Evolutionary conservation across 1,140 invertebrate genomes (phyloP).

Genomic region (Ceratosolen fusciceps): DNA sequence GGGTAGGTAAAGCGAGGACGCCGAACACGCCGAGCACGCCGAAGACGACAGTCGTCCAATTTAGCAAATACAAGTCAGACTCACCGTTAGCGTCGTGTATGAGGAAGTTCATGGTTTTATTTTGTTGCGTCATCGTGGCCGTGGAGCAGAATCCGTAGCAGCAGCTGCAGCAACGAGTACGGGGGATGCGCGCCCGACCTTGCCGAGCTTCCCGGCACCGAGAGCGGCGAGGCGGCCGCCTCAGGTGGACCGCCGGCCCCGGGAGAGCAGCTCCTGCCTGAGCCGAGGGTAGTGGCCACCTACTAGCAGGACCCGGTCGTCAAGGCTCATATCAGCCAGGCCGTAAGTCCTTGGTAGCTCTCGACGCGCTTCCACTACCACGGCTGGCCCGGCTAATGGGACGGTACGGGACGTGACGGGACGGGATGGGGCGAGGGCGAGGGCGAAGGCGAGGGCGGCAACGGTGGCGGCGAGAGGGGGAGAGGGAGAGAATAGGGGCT

Average conservation of each 20-base stretch:
- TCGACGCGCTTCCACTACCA: background rate
- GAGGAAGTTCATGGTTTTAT: constrained; percentile 76
- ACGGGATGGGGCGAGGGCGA: no score
- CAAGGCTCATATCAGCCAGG: constrained; percentile 18
- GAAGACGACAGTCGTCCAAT: background rate
- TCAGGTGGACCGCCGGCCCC: background rate
- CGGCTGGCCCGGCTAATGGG: background rate
- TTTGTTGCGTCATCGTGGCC: constrained; percentile 74
- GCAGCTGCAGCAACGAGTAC: constrained; percentile 57
- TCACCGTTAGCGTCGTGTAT: constrained; percentile 79
- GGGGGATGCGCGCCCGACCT: constrained; percentile 65
- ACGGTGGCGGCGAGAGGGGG: no score
- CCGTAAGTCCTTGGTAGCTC: no score
- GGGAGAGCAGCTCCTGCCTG: constrained; percentile 16
- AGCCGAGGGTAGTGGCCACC: background rate
- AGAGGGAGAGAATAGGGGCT: no score
- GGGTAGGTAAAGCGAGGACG: no score
- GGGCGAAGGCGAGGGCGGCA: no score
- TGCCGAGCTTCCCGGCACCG: constrained; percentile 67
- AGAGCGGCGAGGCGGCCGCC: constrained; percentile 67
- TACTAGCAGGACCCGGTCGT: background rate
- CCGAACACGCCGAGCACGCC: no score
- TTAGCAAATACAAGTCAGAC: constrained; percentile 49
- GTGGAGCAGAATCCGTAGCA: constrained; percentile 52
- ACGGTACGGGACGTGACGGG: no score